A percentile compares a stretch with the other conserved stretches of the same genome.
phyloP scores from a whole-genome alignment of 2,113 vertebrate species.

The Mola mola region DNA sequence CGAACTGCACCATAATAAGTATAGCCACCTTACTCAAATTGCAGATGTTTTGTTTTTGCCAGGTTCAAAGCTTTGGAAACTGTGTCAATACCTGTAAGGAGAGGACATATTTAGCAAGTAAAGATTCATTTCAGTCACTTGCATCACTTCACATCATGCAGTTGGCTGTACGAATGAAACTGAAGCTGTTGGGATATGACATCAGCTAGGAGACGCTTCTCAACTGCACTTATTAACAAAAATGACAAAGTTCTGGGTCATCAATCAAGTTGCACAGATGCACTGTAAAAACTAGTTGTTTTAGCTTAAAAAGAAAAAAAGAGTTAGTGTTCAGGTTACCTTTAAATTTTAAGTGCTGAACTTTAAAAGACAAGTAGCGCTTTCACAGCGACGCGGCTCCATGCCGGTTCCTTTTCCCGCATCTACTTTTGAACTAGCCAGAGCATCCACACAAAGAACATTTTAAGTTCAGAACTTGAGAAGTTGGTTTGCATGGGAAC shows the following conservation, averaged over 20 bases:
- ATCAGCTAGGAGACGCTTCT: conserved; percentile 11
- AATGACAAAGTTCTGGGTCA: background rate
- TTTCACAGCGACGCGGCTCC: too few species aligned
- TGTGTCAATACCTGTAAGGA: conserved; percentile 76
- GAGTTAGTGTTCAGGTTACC: too few species aligned
- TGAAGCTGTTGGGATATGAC: conserved; percentile 20
- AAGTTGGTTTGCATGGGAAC: too few species aligned
- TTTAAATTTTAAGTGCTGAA: too few species aligned
- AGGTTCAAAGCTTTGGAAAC: conserved; percentile 72
- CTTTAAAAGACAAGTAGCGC: too few species aligned
- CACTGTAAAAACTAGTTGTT: background rate
- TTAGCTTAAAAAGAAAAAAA: too few species aligned
- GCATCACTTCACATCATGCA: conserved; percentile 74
- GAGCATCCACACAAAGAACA: too few species aligned
- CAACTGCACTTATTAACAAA: conserved; percentile 38
- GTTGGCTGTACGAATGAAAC: conserved; percentile 56
- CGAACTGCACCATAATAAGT: conserved; percentile 29
- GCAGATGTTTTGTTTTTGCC: conserved; percentile 58
- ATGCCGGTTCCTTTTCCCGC: too few species aligned
- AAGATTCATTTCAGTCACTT: conserved; percentile 70
- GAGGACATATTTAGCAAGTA: conserved; percentile 60
- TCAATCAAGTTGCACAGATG: background rate
- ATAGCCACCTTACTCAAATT: conserved; percentile 30
- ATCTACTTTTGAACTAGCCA: too few species aligned
- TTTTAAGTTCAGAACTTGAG: too few species aligned